Base-by-base conservation (phyloP, 2,797 vertebrate species). In the Salmo trutta region DNA sequence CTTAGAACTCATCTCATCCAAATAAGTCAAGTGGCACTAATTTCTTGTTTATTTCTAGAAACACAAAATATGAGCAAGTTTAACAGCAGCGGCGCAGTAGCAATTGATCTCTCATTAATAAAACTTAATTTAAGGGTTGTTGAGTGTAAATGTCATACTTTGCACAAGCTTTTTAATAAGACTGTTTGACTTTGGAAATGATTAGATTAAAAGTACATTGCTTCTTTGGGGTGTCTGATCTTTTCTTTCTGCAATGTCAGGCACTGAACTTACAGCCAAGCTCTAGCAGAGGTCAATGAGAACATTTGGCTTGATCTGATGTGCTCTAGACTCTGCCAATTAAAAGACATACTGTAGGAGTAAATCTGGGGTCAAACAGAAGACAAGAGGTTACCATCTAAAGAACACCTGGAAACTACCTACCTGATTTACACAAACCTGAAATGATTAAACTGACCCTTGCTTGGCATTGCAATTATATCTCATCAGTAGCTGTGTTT, bases 381-480 rank as follows among this genome's bases (percentile, higher is more conserved):
- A 85, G 73, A 77, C 66, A 75, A 36, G 7, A 68, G 66, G 16
- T 75, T 79, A 47, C 68, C 68, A 78, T 79, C 79, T 76, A 66
- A 82, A 74, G 33, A 71, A 76, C 33, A 51, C 59, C n/a, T 76
- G 41, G 79, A 79, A 84, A 89, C 79, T 70, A 56, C 80, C 69
- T 69, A 14, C 24, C 53, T 70, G 54, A 80, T 83, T 81, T 72
- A 76, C 68, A 87, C 81, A 83, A 78, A 36, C 77, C 75, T 75
- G 77, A 68, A 62, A 78, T 79, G 79, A 84, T 85, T 80, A 78
- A 85, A 79, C 31, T 53, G 72, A 76, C 0, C 6, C 75, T 77
- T 27, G 77, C 77, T 79, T 85, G 87, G 83, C 86, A 84, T 86
- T 89, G 89, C 74, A 86, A 86, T 83, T 78, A 71, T 76, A 66